Evolutionary conservation across 2,113 vertebrate genomes (phyloP).

Genomic region (Cranoglanis bouderius): DNA sequence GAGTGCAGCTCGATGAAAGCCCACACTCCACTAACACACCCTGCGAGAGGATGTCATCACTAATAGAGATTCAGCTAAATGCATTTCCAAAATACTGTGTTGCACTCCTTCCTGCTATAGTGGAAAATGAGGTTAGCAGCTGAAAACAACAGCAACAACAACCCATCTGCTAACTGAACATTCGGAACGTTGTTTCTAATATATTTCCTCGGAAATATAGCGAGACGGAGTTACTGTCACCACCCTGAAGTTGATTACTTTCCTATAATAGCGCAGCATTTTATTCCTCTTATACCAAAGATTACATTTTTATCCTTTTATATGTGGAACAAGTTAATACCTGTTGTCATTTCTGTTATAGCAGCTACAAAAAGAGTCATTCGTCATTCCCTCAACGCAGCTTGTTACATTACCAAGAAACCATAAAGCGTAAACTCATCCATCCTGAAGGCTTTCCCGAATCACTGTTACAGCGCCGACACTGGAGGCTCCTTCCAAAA

Average conservation of each 20-base stretch:
- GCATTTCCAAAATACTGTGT: conserved; percentile 5
- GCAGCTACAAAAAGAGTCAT: too few relatives aligned
- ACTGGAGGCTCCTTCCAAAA: background rate
- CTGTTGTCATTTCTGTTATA: too few relatives aligned
- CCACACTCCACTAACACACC: conserved; percentile 1
- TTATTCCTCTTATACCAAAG: background rate
- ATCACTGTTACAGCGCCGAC: background rate
- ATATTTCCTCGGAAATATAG: background rate
- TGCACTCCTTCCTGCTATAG: background rate
- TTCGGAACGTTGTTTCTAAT: conserved; percentile 19
- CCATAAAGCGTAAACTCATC: background rate
- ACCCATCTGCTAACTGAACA: background rate
- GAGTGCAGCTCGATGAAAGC: conserved; percentile 13
- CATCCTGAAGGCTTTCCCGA: background rate
- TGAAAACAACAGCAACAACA: conserved; percentile 10
- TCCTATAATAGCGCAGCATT: background rate
- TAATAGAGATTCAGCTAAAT: conserved; percentile 42
- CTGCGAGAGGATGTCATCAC: conserved; percentile 20
- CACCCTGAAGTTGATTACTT: background rate
- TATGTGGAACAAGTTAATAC: too few relatives aligned
- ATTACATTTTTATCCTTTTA: too few relatives aligned
- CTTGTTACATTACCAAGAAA: background rate
- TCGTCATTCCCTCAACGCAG: background rate
- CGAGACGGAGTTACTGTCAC: too few relatives aligned
- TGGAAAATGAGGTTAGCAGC: conserved; percentile 27